These are phyloP conservation scores for Diloba caeruleocephala DNA, from an alignment of 2,888 invertebrate species.

Conservation along the genomic window DNA sequence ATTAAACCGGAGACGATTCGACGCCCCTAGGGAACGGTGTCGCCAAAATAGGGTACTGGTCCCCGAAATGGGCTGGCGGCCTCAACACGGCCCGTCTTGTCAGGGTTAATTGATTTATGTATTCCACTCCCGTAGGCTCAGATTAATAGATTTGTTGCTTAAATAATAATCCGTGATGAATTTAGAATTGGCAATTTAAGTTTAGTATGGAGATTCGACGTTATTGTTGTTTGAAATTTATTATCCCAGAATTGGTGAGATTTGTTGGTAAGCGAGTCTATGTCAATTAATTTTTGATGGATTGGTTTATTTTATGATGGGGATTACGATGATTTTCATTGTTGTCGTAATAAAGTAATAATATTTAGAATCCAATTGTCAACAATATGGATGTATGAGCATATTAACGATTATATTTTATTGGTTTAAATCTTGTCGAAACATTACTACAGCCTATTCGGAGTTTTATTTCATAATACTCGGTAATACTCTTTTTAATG, in stretches of 20 bases:
- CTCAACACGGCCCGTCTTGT: conserved; percentile 82
- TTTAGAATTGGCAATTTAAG: conserved; percentile 74
- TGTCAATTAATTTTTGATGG: conserved; percentile 45
- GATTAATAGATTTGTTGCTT: conserved; percentile 83
- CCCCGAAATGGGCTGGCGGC: conserved; percentile 76
- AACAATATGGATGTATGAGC: neutral
- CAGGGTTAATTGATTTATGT: conserved; percentile 85
- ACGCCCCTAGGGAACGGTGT: conserved; percentile 72
- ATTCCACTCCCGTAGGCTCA: conserved; percentile 71
- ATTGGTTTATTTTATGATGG: conserved; percentile 35
- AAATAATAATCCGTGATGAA: conserved; percentile 80
- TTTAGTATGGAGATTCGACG: conserved; percentile 54
- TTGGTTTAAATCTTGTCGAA: neutral
- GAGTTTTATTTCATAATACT: too few species aligned
- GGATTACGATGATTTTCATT: conserved; percentile 24
- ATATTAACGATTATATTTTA: conserved; percentile 4
- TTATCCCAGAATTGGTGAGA: conserved; percentile 38
- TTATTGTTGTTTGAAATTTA: conserved; percentile 47
- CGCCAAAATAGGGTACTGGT: conserved; percentile 76
- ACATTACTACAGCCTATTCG: too few species aligned
- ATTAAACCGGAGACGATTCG: conserved; percentile 81
- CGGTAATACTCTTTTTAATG: too few species aligned
- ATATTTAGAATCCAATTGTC: conserved; percentile 8
- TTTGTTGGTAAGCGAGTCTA: conserved; percentile 34
- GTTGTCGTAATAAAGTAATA: conserved; percentile 15